Evolutionary conservation across 2,888 invertebrate species (phyloP), one percentile per base, ranked within the genome.

Genomic region (Lithophane socia): DNA sequence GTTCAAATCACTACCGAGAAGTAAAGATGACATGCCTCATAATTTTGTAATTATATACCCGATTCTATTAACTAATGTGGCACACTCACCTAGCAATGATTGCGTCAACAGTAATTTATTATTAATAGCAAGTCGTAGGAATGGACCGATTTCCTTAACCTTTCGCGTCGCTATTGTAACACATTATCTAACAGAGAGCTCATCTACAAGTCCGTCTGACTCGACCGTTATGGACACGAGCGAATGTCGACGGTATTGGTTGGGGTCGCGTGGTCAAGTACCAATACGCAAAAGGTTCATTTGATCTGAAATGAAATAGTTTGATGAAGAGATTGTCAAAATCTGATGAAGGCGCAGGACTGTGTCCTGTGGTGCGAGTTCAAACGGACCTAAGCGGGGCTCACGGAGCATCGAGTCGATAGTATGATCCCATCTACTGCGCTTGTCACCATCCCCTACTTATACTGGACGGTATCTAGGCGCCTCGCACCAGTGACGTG

Each of bases 61-160:
- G 44, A 58, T 42, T 64, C 75, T 49, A 85, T 87, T 84, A 79
- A 79, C 77, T 86, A 86, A 86, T 81, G 81, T 58, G 79, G 86
- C 79, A 73, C 74, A 60, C 68, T 85, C 79, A 69, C 52, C 63
- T 18, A 58, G 56, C 54, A 72, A 66, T 60, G 18, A 58, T 83
- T 85, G 64, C 71, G 65, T 54, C 54, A 83, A 66, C 44, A 12
- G 21, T 64, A 2, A 65, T 49, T 67, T 68, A 58, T 74, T 72
- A 78, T 70, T 56, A 63, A 72, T 66, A 67, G 56, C 73, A 37
- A 65, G 13, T 60, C 29, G 64, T 49, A 47, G 54, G 68, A 65
- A 49, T 77, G 66, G 29, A 47, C 54, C 67, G 29, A 61, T 61
- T 79, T 84, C 65, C 73, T 44, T 44, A 83, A 83, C 73, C 60